phyloP scores from a whole-genome alignment of 2,888 invertebrate species.

The Rhabditoides inermis region DNA sequence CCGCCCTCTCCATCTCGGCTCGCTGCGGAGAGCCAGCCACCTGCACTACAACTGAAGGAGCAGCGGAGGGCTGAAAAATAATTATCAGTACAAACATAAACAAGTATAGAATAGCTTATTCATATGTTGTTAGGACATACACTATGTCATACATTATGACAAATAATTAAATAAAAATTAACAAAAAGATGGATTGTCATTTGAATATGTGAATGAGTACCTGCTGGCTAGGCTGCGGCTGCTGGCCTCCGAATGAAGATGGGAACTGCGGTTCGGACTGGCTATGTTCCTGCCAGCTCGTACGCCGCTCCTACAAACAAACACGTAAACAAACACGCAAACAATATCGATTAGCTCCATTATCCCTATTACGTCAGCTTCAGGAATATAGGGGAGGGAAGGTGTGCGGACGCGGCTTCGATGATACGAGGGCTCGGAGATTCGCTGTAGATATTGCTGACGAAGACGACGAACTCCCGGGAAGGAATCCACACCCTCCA shows the following conservation, averaged over 20 bases:
- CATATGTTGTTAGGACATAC: too few species aligned
- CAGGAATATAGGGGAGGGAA: slow-evolving; percentile 37
- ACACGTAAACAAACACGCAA: neutral
- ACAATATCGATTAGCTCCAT: neutral
- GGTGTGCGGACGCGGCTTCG: slow-evolving; percentile 19
- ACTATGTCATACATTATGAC: too few species aligned
- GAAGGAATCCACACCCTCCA: slow-evolving; percentile 15
- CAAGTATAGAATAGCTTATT: too few species aligned
- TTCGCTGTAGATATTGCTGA: slow-evolving; percentile 25
- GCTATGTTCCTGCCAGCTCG: neutral
- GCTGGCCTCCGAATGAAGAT: neutral
- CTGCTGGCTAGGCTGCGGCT: neutral
- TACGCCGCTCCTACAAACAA: neutral
- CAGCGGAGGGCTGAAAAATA: too few species aligned
- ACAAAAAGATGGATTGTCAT: too few species aligned
- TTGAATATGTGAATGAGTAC: neutral
- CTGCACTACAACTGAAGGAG: too few species aligned
- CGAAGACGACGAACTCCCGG: slow-evolving; percentile 26
- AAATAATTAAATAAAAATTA: too few species aligned
- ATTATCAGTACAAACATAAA: too few species aligned
- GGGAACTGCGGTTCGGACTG: neutral
- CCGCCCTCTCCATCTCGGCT: neutral
- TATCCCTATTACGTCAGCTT: slow-evolving; percentile 19
- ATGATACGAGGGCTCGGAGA: slow-evolving; percentile 12
- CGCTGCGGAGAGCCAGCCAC: too few species aligned